Evolutionary conservation across 2,113 vertebrate species (phyloP), one percentile per base, ranked within the genome.

Genomic region (Spilogale gracilis): DNA sequence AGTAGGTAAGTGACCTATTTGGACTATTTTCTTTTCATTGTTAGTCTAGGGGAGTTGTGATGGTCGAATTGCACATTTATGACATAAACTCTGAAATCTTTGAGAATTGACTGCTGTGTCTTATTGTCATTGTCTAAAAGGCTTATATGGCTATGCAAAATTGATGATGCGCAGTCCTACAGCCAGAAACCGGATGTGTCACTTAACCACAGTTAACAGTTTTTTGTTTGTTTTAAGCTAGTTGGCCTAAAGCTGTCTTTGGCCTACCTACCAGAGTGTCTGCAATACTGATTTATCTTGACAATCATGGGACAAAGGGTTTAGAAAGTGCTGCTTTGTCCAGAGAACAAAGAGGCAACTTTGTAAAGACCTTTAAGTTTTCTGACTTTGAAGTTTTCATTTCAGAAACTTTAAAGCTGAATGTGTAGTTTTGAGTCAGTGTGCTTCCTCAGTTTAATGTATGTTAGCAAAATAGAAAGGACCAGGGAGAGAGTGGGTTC

Each of bases 171-270:
- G 21, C 45, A 74, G 73, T 65, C 48, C 16, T 3, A 0, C 23
- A 38, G 87, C 95, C 81, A 94, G 95, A 92, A 96, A 91, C 90
- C 14, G 63, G 94, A 95, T 85, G 91, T 96, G n/a, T 94, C 88
- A 81, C 30, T 60, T 95, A 91, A 92, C 92, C 90, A 61, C 80
- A 73, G 90, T 25, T 60, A 67, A 81, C 86, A 95, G 89, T 21
- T 79, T 86, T 95, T 93, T 95, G 92, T 98, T 89, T 73, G 78
- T 61, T 88, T 0, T 96, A 43, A 54, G 58, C 54, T 10, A 48
- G n/a, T 82, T 52, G 30, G 80, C 38, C 38, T 38, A 38, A 38
- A 38, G 38, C 11, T 93, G 96, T 56, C 56, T 87, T 56, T 94
- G 94, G 93, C 80, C 95, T 6, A 9, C 81, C 76, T 91, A 1